Percentiles rank a stretch among this genome's conserved stretches.
phyloP scores from a whole-genome alignment of 2,888 invertebrate species.

The Agapostemon virescens region DNA sequence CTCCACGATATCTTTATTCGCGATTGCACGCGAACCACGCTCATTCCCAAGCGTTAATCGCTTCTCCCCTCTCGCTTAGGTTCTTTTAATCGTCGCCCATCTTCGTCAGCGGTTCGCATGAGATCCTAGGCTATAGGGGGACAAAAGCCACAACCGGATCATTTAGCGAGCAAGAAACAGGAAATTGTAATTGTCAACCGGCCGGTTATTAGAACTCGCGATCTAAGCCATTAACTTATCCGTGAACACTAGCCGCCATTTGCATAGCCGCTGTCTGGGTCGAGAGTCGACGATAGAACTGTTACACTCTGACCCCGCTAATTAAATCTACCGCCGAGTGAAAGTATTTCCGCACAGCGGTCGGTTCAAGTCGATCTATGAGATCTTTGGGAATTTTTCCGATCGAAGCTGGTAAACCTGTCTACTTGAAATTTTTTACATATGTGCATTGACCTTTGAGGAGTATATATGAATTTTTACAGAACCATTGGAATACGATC shows the following conservation, averaged over 20 bases:
- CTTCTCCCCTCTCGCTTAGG: conserved; percentile 4
- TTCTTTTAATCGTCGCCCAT: not conserved
- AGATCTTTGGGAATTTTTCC: not conserved
- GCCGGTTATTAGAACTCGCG: conserved; percentile 60
- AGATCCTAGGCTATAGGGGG: conserved; percentile 36
- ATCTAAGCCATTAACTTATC: conserved; percentile 60
- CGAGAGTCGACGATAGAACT: conserved; percentile 51
- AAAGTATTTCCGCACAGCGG: not conserved
- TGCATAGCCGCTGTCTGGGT: conserved; percentile 52
- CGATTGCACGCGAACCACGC: conserved; percentile 61
- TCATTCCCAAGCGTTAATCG: conserved; percentile 6
- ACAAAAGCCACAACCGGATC: conserved; percentile 47
- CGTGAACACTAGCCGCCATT: conserved; percentile 48
- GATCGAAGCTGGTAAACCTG: not conserved
- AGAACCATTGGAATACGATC: conserved; percentile 23
- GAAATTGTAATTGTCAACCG: conserved; percentile 62
- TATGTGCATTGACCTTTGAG: not conserved
- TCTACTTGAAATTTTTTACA: not conserved
- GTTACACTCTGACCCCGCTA: conserved; percentile 44
- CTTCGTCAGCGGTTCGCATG: conserved; percentile 1
- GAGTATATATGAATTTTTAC: not conserved
- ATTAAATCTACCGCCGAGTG: not conserved
- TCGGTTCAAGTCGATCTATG: not conserved
- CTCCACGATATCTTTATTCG: conserved; percentile 61
- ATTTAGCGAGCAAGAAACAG: conserved; percentile 59